Conservation (phyloP, 1,140 invertebrate species). For the Manduca sexta region DNA sequence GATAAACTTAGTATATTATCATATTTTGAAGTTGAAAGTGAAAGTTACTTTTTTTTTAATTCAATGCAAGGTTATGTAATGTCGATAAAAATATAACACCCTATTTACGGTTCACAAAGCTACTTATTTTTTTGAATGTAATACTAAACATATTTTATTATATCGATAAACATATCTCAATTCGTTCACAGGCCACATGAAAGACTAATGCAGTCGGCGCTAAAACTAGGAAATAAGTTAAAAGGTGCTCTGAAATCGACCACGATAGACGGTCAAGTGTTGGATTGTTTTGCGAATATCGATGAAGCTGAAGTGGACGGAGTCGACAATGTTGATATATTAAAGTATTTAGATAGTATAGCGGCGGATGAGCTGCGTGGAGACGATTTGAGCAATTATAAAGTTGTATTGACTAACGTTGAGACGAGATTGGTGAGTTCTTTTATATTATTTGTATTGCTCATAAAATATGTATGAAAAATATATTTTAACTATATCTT, state of each 20-base stretch:
- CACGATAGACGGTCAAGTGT: constrained; percentile 46
- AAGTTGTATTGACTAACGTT: constrained; percentile 62
- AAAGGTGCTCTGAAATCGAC: constrained; percentile 45
- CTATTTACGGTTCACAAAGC: too few species aligned
- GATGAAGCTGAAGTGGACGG: constrained; percentile 36
- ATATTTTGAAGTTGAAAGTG: too few species aligned
- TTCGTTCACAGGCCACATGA: constrained; percentile 46
- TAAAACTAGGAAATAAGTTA: constrained; percentile 43
- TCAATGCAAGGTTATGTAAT: too few species aligned
- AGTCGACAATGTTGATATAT: constrained; percentile 56
- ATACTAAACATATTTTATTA: too few species aligned
- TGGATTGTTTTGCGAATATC: constrained; percentile 38
- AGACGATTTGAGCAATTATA: constrained; percentile 57
- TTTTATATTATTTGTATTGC: background rate
- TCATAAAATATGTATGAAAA: too few species aligned
- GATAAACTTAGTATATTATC: too few species aligned
- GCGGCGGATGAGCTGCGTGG: constrained; percentile 51
- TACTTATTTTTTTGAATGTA: too few species aligned
- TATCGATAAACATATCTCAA: background rate
- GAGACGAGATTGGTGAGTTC: constrained; percentile 54
- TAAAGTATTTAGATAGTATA: constrained; percentile 58
- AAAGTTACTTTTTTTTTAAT: too few species aligned
- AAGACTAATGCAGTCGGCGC: constrained; percentile 28
- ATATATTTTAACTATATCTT: too few species aligned
- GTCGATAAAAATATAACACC: too few species aligned